Conservation (phyloP, 2,888 invertebrate species). For the Beris morrisii region DNA sequence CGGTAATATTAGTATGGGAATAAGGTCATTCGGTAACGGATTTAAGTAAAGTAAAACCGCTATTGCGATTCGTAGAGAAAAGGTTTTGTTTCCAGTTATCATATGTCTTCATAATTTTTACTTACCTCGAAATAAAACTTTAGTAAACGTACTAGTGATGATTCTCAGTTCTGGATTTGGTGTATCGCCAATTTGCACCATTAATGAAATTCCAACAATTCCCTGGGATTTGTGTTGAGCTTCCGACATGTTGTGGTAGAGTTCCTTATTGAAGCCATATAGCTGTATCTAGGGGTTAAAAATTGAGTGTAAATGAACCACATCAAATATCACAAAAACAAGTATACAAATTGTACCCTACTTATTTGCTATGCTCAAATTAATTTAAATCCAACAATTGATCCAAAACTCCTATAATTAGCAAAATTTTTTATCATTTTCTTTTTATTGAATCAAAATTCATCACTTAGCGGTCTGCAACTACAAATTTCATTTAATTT, state of each 20-base stretch:
- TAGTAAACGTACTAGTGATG: slow-evolving; percentile 84
- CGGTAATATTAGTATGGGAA: too few relatives aligned
- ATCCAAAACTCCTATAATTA: too few relatives aligned
- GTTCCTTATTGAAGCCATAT: slow-evolving; percentile 94
- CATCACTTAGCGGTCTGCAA: slow-evolving; percentile 11
- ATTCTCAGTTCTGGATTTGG: slow-evolving; percentile 83
- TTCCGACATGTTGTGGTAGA: slow-evolving; percentile 95
- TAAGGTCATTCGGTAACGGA: too few relatives aligned
- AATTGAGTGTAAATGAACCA: slow-evolving; percentile 15
- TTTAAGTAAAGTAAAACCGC: too few relatives aligned
- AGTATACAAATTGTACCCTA: too few relatives aligned
- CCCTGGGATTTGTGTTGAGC: slow-evolving; percentile 97
- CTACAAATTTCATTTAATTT: slow-evolving; percentile 25
- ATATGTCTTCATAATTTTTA: slow-evolving; percentile 24
- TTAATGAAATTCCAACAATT: slow-evolving; percentile 89
- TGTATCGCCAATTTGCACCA: slow-evolving; percentile 89
- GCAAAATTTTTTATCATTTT: too few relatives aligned
- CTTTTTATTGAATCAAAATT: neutral
- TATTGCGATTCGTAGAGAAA: too few relatives aligned
- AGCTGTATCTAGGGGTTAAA: slow-evolving; percentile 81
- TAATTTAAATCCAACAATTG: too few relatives aligned
- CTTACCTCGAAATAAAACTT: slow-evolving; percentile 84
- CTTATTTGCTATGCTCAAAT: too few relatives aligned
- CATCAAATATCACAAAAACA: too few relatives aligned
- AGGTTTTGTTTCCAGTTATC: too few relatives aligned